Evolutionary conservation across 2,797 vertebrate genomes (phyloP).

Genomic region (Cuniculus paca): DNA sequence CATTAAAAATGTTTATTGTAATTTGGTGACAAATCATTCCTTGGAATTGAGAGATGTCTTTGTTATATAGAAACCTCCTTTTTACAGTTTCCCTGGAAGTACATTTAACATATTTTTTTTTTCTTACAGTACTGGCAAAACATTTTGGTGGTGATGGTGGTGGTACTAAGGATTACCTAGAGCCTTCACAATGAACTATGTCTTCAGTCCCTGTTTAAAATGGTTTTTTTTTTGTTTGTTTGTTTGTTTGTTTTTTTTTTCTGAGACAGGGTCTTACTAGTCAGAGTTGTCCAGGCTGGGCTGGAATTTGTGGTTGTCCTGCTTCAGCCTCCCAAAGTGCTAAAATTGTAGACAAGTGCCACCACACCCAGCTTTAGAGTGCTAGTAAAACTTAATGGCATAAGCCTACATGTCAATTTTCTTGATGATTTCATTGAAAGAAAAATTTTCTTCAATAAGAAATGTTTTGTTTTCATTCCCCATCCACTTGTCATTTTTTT

Average conservation of each 20-base stretch:
- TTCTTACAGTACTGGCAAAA: background rate
- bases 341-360: background rate
- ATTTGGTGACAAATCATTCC: conserved; percentile 1
- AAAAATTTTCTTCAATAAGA: background rate
- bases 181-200: background rate
- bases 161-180: background rate
- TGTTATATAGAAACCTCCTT: conserved; percentile 29
- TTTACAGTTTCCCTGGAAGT: conserved; percentile 8
- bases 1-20: conserved; percentile 24
- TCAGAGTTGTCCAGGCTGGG: background rate
- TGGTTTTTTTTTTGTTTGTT: too few species aligned
- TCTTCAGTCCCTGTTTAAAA: background rate
- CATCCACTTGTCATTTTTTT: background rate
- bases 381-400: background rate
- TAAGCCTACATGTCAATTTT: background rate
- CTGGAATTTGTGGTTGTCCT: background rate
- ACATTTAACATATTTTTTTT: background rate
- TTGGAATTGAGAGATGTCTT: conserved; percentile 24
- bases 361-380: background rate
- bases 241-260: too few species aligned
- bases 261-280: background rate
- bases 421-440: background rate
- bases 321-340: background rate
- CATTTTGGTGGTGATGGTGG: background rate
- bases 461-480: background rate